Conservation (phyloP, 2,888 invertebrate genomes). For the Apamea sordens region DNA sequence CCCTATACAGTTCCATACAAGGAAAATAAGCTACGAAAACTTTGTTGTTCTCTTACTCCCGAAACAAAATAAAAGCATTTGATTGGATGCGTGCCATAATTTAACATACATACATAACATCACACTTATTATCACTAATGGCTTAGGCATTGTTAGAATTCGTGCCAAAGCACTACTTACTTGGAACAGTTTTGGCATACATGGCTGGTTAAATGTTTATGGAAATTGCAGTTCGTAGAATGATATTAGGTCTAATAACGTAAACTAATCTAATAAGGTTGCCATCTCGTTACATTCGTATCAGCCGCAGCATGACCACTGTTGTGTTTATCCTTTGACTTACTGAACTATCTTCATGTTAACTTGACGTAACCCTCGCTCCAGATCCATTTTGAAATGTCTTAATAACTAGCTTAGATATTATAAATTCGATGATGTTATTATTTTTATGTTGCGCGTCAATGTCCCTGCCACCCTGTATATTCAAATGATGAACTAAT, state of each 20-base stretch:
- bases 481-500: constrained; percentile 1
- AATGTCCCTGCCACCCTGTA: no score
- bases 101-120: constrained; percentile 44
- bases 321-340: background rate
- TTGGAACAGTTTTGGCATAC: constrained; percentile 32
- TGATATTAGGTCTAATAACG: constrained; percentile 8
- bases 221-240: constrained; percentile 8
- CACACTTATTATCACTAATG: constrained; percentile 51
- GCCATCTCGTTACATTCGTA: background rate
- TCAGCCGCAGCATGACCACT: background rate
- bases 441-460: background rate
- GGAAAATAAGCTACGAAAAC: constrained; percentile 48
- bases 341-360: background rate
- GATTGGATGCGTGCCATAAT: constrained; percentile 59
- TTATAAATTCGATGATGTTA: background rate
- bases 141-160: constrained; percentile 46
- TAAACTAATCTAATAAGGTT: constrained; percentile 2
- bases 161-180: constrained; percentile 46
- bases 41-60: constrained; percentile 41
- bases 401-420: background rate
- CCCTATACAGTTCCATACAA: constrained; percentile 24
- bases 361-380: constrained; percentile 5
- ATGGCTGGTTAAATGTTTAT: constrained; percentile 32
- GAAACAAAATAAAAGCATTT: constrained; percentile 50
- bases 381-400: constrained; percentile 1